These are phyloP conservation scores for Falco novaeseelandiae DNA, from an alignment of 2,797 vertebrate species.

Conservation along the genomic window DNA sequence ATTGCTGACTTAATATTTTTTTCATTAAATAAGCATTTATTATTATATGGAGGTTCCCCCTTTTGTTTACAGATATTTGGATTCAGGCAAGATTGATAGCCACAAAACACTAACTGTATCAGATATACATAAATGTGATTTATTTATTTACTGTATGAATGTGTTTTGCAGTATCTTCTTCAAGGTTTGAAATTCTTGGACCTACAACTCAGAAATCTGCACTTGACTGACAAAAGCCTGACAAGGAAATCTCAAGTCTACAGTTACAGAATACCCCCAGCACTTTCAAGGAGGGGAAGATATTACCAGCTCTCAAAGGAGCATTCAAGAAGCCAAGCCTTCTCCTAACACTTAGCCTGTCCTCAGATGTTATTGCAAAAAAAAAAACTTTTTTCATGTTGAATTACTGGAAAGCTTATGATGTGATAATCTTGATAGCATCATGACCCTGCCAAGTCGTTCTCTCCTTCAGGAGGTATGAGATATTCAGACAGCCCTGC, in stretches of 20 bases:
- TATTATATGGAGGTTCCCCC: background rate
- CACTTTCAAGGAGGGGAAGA: background rate
- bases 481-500: background rate
- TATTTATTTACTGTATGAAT: background rate
- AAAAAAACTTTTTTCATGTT: background rate
- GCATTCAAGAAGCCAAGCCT: background rate
- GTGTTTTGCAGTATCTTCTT: background rate
- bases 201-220: background rate
- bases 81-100: background rate
- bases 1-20: background rate
- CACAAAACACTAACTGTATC: background rate
- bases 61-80: background rate
- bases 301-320: background rate
- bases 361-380: background rate
- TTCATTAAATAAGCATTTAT: background rate
- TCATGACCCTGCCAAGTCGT: background rate
- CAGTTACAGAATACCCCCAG: background rate
- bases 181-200: background rate
- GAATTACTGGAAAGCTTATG: background rate
- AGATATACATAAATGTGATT: background rate
- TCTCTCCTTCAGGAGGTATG: background rate
- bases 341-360: background rate
- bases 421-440: background rate
- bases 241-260: background rate
- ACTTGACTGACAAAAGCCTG: background rate